A percentile compares a stretch with the other conserved stretches of the same genome.
Conservation (phyloP, 2,113 vertebrate species). For the Leptobrachium leishanense region DNA sequence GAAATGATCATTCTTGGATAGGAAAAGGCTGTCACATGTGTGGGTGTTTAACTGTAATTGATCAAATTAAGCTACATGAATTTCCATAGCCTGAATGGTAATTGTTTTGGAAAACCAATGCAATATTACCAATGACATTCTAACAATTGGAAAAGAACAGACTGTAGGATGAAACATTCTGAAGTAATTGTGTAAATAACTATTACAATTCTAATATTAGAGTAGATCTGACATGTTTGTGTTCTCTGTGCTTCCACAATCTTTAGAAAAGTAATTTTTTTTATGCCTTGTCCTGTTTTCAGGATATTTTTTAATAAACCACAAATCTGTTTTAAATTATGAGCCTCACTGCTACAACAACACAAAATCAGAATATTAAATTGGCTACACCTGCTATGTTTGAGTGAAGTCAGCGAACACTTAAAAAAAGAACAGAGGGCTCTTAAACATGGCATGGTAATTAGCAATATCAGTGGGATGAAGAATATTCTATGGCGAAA, state of each 20-base stretch:
- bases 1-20: neutral
- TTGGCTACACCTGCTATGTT: no score
- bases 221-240: neutral
- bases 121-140: neutral
- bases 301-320: neutral
- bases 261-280: neutral
- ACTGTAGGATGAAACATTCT: neutral
- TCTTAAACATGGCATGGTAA: no score
- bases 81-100: constrained; percentile 4
- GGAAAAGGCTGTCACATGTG: neutral
- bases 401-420: no score
- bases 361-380: no score
- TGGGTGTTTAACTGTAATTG: neutral
- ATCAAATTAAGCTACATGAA: neutral
- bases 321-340: no score
- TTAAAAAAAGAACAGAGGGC: no score
- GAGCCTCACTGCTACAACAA: no score
- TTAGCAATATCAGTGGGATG: no score
- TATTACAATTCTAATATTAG: no score
- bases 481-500: no score
- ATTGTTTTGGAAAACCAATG: neutral
- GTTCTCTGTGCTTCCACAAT: neutral
- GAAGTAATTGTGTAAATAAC: no score
- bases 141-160: neutral
- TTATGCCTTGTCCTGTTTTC: neutral